Evolutionary conservation across 2,888 invertebrate species (phyloP), one percentile per base, ranked within the genome.

Genomic region (Teinopalpus imperialis): DNA sequence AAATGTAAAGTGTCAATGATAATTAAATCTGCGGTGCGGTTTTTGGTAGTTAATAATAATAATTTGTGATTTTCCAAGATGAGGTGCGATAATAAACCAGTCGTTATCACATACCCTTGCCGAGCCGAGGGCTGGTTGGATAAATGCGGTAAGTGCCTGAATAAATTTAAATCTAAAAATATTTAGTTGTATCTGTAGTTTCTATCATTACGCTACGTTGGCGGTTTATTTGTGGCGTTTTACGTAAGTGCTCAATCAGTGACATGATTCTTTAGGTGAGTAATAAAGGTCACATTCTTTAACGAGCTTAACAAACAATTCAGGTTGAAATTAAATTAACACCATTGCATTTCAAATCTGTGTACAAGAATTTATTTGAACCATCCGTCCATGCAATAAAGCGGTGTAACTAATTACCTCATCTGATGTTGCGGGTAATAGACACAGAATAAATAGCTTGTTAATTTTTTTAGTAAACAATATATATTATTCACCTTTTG

Each of bases 71-170:
- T 60, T 61, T 51, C 47, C 60, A 77, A 74, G 55, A 85, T 85
- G 85, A 80, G 68, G 65, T 69, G 61, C 56, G 63, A 69, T 53
- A 71, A 77, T 56, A 60, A 53, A 51, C 52, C 60, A 54, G 56
- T 81, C 51, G 73, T 74, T 56, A 88, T 87, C 50, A 63, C 74
- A 37, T 88, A 79, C 52, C 88, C 88, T 13, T 88, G 88, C 60
- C 79, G 86, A 30, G 88, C 78, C 9, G 88, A 88, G 59, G 88
- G 88, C 29, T 88, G 88, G 88, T 69, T 88, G 12, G 76, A 87
- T 49, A 72, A 81, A 81, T 88, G 85, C 56, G 87, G 88, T 88
- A 60, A 82, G 85, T 68, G 31, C 20, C 13, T 6, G 21, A 14
- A 8, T 32, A 10, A 20, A 48, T 45, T 42, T 8, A 21, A 39